Base-by-base conservation (phyloP, 2,797 vertebrate species). In the Hafferia zeledoni region DNA sequence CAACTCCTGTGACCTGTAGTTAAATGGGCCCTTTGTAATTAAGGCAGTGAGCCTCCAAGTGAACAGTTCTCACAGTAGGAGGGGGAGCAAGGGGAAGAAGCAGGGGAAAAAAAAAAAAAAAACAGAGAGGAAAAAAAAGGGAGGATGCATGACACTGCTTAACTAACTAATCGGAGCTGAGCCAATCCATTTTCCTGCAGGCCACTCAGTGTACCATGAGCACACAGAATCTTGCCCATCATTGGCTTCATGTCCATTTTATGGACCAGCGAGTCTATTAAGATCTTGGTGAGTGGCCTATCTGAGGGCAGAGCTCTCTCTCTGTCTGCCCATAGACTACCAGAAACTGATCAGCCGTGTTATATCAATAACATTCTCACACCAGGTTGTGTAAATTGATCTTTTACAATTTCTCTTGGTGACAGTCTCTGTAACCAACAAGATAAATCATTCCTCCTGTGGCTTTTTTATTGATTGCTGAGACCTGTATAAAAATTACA, bases 381-480 rank as follows among this genome's bases (percentile, higher is more conserved):
- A 98, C 98, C 98, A 97, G 97, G 97, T 98, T 98, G 98, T 98
- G 98, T 99, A 99, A 99, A 99, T 99, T 98, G 98, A 99, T 99
- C 98, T 99, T 98, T 98, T 98, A 98, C 98, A 98, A 98, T 99
- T 99, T 99, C 98, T 98, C 98, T 98, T 97, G 28, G 98, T 99
- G 98, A 98, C 98, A 98, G 98, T 97, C 98, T 98, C 98, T 98
- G 98, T 98, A 98, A 98, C 98, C 98, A 98, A 98, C 97, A 98
- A 98, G 98, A 99, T 98, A 99, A 99, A 99, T 99, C 98, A 98
- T 98, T 98, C 97, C 98, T 98, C 98, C 98, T 96, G 97, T 97
- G 98, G 97, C 98, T 98, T 98, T 98, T 98, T 98, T 98, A 99
- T 98, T 98, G 98, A 99, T 98, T 98, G 98, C 96, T 96, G 96